These are phyloP conservation scores for Watsonalla binaria DNA, from an alignment of 2,888 invertebrate species.

Conservation along the genomic window DNA sequence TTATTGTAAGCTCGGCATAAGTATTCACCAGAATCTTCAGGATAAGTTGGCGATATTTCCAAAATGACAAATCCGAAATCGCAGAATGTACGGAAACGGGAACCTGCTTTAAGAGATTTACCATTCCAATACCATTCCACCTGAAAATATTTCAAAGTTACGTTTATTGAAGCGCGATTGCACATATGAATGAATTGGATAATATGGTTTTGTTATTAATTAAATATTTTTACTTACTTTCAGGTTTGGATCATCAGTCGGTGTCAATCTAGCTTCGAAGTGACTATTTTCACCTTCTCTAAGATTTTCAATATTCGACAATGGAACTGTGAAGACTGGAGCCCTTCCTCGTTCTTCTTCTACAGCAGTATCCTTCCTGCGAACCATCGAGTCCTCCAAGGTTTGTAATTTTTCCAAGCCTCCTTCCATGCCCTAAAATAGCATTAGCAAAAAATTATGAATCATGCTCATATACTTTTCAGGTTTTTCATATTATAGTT, in stretches of 20 bases:
- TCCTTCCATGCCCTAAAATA: slow-evolving; percentile 91
- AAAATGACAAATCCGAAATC: slow-evolving; percentile 98
- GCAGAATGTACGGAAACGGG: slow-evolving; percentile 96
- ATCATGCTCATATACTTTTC: no score
- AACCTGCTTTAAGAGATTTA: slow-evolving; percentile 91
- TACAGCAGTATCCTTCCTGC: slow-evolving; percentile 84
- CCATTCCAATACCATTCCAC: slow-evolving; percentile 98
- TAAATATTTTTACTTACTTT: slow-evolving; percentile 68
- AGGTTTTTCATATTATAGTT: no score
- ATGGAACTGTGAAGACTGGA: slow-evolving; percentile 92
- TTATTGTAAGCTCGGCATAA: slow-evolving; percentile 93
- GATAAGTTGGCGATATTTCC: slow-evolving; percentile 98
- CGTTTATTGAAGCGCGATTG: no score
- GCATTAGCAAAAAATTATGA: slow-evolving; percentile 4
- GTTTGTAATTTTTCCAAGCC: slow-evolving; percentile 95
- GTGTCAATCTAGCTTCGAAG: slow-evolving; percentile 92
- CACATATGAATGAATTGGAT: no score
- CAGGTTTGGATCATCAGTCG: slow-evolving; percentile 93
- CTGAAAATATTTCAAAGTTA: slow-evolving; percentile 40
- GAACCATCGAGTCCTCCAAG: slow-evolving; percentile 92
- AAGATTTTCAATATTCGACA: slow-evolving; percentile 91
- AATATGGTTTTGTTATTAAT: no score
- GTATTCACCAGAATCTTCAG: slow-evolving; percentile 96
- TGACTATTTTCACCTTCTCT: slow-evolving; percentile 95
- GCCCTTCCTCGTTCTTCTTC: slow-evolving; percentile 90